phyloP scores from a whole-genome alignment of 2,888 invertebrate species.

The Conchocele bisecta region DNA sequence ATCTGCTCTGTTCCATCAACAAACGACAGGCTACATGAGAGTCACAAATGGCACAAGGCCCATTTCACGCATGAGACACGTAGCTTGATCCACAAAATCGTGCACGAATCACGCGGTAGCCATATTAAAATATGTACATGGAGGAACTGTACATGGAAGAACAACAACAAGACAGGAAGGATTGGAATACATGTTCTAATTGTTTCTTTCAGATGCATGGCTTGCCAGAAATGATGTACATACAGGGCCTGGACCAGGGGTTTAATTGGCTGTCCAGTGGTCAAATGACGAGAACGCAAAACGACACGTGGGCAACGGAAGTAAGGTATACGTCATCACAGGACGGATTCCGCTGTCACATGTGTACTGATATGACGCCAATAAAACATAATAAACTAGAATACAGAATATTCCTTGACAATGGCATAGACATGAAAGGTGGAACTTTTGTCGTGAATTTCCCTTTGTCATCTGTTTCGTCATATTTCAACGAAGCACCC shows the following conservation, averaged over 20 bases:
- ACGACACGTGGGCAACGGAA: background rate
- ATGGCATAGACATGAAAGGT: slow-evolving; percentile 1
- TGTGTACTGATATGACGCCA: background rate
- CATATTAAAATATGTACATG: no score
- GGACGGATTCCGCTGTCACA: slow-evolving; percentile 5
- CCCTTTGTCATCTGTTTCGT: slow-evolving; percentile 1
- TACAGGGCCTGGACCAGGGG: slow-evolving; percentile 1
- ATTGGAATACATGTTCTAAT: background rate
- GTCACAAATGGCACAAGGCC: no score
- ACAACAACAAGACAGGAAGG: no score
- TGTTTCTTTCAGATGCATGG: background rate
- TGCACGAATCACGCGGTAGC: no score
- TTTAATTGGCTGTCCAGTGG: background rate
- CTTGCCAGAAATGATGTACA: no score
- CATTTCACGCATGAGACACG: no score
- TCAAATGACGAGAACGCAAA: background rate
- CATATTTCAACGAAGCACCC: background rate
- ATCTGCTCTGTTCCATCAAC: no score
- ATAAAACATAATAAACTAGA: background rate
- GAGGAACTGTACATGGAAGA: no score
- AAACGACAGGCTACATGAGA: no score
- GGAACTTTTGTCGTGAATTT: slow-evolving; percentile 2
- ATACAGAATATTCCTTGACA: slow-evolving; percentile 4
- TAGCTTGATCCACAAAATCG: no score
- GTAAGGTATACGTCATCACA: background rate